Percentiles rank a stretch among this genome's conserved stretches.
These are phyloP conservation scores for Vanessa tameamea DNA, from an alignment of 1,140 invertebrate species.

Conservation along the genomic window DNA sequence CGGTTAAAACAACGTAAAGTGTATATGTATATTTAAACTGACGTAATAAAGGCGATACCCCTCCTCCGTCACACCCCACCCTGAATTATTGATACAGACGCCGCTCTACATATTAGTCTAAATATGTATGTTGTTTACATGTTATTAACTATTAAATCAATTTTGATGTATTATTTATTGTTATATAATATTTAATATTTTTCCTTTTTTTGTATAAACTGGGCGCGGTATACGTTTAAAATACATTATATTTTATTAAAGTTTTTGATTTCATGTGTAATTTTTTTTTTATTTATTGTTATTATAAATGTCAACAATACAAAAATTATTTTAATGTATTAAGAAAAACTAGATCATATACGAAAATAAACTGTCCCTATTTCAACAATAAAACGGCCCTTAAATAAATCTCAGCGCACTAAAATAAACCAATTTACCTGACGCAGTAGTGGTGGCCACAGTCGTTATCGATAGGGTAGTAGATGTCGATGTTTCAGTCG, in stretches of 20 bases:
- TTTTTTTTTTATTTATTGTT: too few relatives aligned
- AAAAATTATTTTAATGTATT: too few relatives aligned
- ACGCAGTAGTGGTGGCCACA: constrained; percentile 68
- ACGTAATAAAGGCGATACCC: background rate
- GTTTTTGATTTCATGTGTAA: too few relatives aligned
- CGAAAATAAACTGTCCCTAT: background rate
- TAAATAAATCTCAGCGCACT: constrained; percentile 20
- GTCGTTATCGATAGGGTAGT: constrained; percentile 57
- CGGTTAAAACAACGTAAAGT: background rate
- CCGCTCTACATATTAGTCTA: background rate
- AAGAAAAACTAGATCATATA: too few relatives aligned
- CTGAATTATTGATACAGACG: constrained; percentile 9
- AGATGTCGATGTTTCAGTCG: constrained; percentile 50
- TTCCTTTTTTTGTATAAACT: background rate
- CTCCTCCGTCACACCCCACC: background rate
- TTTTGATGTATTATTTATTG: background rate
- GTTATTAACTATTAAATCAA: background rate
- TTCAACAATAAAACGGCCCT: background rate
- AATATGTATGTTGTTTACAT: background rate
- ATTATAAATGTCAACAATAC: too few relatives aligned
- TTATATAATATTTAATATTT: background rate
- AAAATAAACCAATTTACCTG: constrained; percentile 61
- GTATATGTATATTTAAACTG: background rate
- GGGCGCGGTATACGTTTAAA: too few relatives aligned
- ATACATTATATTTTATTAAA: too few relatives aligned